Evolutionary conservation across 2,113 vertebrate genomes (phyloP), one percentile per base, ranked within the genome.

Genomic region (Odontesthes bonariensis): DNA sequence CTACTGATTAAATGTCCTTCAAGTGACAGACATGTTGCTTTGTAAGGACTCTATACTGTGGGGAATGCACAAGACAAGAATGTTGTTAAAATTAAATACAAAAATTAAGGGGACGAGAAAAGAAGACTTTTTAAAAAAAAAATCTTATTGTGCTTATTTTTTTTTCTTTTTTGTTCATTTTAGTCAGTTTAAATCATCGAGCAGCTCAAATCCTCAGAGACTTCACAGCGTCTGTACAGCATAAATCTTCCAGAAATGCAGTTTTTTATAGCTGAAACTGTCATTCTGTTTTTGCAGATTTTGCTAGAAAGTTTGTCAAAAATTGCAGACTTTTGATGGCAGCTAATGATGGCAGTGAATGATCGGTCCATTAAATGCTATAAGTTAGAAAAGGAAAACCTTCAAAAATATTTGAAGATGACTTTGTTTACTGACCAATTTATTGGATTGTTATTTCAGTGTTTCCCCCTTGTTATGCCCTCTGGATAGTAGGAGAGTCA

Each of bases 1-100:
- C 84, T 82, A 74, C 67, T 83, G 77, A 85, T 91, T 85, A 89
- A 81, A 86, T 79, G 79, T 63, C 64, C 67, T 77, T 82, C 73
- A 78, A 85, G 65, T 73, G 73, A 73, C 75, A 80, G 74, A 35
- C 55, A 73, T n/a, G 53, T 65, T 65, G 44, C 65, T 51, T 2
- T 46, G 59, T 53, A 69, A 53, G 47, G 63, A 31, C 0, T n/a
- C 17, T 33, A 60, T 68, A 33, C 69, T 54, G 5, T 6, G 33
- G 71, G 64, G 40, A 76, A 82, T 63, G 63, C 44, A n/a, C 27
- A 58, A 35, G 10, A 0, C 20, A 47, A 64, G 51, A 58, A 12
- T 20, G 8, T 71, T 59, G 44, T 33, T 75, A 13, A 8, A 8
- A 8, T 35, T 11, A n/a, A 38, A 57, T 33, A 17, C 1, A 12